Conservation (phyloP, 2,888 invertebrate genomes). For the Osedax fenrisi region DNA sequence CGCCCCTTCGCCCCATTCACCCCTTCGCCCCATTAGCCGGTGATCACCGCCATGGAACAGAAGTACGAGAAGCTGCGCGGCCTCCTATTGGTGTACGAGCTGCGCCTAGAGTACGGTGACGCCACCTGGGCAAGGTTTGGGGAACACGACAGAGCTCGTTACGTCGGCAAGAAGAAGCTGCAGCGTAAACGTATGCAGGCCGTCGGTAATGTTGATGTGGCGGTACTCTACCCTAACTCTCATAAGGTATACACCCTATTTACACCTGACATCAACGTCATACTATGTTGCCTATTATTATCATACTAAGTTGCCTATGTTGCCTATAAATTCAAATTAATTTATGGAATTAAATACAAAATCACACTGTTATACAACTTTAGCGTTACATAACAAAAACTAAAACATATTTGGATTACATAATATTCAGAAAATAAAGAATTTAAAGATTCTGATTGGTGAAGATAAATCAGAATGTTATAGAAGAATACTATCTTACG, state of each 20-base stretch:
- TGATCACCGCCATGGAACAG: slow-evolving; percentile 35
- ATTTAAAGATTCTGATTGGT: slow-evolving; percentile 39
- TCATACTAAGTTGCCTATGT: too few relatives aligned
- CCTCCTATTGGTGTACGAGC: slow-evolving; percentile 38
- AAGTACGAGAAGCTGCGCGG: slow-evolving; percentile 39
- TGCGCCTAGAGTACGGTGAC: slow-evolving; percentile 37
- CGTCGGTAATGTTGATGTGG: neutral
- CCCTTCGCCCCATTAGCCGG: too few relatives aligned
- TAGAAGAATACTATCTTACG: slow-evolving; percentile 31
- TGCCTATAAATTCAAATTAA: too few relatives aligned
- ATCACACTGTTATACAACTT: too few relatives aligned
- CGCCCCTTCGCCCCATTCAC: too few relatives aligned
- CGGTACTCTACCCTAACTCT: neutral
- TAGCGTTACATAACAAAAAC: too few relatives aligned
- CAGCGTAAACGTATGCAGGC: neutral
- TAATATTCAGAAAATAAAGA: slow-evolving; percentile 37
- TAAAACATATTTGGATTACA: too few relatives aligned
- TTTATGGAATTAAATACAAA: too few relatives aligned
- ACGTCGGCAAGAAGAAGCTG: neutral
- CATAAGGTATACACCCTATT: too few relatives aligned
- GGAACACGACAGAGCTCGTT: neutral
- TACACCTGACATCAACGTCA: too few relatives aligned
- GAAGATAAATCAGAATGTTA: slow-evolving; percentile 39
- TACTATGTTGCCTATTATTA: too few relatives aligned
- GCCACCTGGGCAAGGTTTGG: neutral